Percentiles rank a stretch among this genome's conserved stretches.
Evolutionary conservation across 2,113 vertebrate species (phyloP).

Genomic region (Chloebia gouldiae): DNA sequence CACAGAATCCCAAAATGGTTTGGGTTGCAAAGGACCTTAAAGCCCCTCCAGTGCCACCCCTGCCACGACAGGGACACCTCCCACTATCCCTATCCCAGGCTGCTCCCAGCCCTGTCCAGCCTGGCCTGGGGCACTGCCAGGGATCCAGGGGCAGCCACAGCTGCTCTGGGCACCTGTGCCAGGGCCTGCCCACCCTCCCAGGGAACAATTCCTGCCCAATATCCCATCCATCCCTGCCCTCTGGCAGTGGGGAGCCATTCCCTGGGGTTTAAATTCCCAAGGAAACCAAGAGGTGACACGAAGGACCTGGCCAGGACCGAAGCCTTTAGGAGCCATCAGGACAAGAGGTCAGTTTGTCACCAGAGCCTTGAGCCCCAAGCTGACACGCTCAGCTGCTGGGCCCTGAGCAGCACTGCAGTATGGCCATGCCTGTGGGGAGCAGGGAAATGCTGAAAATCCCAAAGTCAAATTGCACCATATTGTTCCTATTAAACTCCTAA

Average conservation of each 20-base stretch:
- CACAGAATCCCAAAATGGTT: neutral
- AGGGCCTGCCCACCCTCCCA: too few species aligned
- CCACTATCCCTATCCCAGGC: neutral
- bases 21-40: accelerated
- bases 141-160: neutral
- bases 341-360: neutral
- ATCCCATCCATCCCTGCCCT: accelerated
- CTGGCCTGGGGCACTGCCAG: neutral
- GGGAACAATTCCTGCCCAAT: neutral
- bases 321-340: neutral
- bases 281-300: neutral
- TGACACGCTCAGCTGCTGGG: neutral
- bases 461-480: neutral
- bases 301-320: neutral
- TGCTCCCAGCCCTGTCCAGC: neutral
- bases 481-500: accelerated
- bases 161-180: neutral
- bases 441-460: neutral
- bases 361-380: neutral
- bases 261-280: neutral
- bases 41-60: neutral
- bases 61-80: neutral
- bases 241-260: neutral
- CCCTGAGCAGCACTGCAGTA: neutral
- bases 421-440: accelerated